A percentile compares a stretch with the other conserved stretches of the same genome.
These are phyloP conservation scores for Protosalanx chinensis DNA, from an alignment of 2,797 vertebrate species.

Conservation along the genomic window DNA sequence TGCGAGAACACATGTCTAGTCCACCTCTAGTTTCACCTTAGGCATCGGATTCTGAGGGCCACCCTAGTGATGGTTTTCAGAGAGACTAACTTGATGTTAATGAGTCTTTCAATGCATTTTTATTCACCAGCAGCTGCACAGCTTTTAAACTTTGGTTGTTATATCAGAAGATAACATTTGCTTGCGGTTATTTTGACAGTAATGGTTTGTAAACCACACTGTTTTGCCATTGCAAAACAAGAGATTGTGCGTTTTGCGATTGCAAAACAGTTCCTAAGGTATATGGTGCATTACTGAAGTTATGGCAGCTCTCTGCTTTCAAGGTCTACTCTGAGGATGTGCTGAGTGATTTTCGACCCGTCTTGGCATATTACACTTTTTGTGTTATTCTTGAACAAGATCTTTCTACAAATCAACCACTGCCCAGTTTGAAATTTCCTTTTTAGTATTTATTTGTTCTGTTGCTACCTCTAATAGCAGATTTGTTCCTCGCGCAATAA, in stretches of 20 bases:
- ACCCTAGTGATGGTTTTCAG: no score
- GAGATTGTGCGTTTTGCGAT: not conserved
- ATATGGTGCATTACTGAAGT: not conserved
- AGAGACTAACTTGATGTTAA: no score
- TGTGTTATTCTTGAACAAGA: not conserved
- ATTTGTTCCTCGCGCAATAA: not conserved
- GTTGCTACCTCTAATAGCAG: not conserved
- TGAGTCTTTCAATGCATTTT: no score
- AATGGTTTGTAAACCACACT: not conserved
- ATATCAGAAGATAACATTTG: no score
- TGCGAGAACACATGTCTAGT: conserved; percentile 6
- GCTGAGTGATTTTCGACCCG: not conserved
- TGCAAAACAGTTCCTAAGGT: not conserved
- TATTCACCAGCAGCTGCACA: no score
- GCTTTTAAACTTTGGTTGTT: no score
- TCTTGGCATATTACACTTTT: not conserved
- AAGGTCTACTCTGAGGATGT: not conserved
- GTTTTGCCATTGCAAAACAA: not conserved
- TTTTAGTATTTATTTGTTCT: not conserved
- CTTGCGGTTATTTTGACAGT: not conserved
- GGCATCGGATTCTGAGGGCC: no score
- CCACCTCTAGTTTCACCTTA: not conserved
- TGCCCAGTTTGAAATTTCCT: not conserved
- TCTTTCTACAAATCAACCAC: not conserved
- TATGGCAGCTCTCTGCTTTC: not conserved